Conservation (phyloP, 1,140 invertebrate species). For the Pseudomyrmex flavicornis region DNA sequence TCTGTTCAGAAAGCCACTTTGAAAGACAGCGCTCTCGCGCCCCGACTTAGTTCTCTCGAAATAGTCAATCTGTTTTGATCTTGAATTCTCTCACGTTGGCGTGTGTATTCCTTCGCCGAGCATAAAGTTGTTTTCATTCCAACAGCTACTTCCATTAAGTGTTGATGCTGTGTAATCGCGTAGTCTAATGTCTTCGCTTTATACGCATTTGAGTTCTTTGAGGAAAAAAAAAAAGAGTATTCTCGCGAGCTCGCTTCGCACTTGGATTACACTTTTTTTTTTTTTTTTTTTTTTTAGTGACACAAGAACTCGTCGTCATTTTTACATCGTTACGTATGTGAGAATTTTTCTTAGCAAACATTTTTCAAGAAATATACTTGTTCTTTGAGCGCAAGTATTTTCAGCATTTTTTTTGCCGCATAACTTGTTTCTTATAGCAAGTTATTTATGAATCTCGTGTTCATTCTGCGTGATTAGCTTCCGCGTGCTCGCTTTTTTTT, state of each 20-base stretch:
- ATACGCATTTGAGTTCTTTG: no score
- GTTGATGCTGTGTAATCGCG: background rate
- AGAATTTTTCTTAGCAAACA: background rate
- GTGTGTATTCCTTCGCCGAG: background rate
- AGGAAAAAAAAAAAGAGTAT: no score
- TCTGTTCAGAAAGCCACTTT: conserved; percentile 2
- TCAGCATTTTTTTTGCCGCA: background rate
- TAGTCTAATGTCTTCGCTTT: background rate
- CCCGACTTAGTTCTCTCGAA: conserved; percentile 19
- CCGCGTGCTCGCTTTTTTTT: background rate
- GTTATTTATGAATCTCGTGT: background rate
- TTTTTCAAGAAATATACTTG: background rate
- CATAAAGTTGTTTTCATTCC: background rate
- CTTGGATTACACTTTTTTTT: background rate
- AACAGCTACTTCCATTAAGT: background rate
- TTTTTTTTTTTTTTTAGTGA: no score
- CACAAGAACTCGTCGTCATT: conserved; percentile 5
- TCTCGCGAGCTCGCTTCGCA: background rate
- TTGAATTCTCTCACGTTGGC: conserved; percentile 1
- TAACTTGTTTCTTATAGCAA: background rate
- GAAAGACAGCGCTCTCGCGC: background rate
- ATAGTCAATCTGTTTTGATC: conserved; percentile 42
- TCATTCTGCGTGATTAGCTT: background rate
- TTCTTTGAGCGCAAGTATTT: no score
- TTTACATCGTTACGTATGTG: no score